These are phyloP conservation scores for Macquaria ambigua DNA, from an alignment of 2,113 vertebrate genomes.

Conservation along the genomic window DNA sequence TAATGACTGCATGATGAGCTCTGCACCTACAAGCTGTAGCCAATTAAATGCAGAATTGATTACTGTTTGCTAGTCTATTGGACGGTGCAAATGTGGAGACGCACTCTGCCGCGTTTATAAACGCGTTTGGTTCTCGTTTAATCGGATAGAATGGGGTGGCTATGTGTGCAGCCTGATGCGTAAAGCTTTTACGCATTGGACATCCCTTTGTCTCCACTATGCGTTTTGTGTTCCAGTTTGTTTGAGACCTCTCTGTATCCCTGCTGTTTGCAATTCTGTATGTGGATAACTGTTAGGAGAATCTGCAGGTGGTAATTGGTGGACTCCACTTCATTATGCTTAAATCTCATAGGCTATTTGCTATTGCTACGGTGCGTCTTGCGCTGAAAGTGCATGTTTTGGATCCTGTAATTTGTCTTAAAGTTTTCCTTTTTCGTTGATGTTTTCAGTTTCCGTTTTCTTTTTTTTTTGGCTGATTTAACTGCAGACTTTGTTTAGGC, in stretches of 20 bases:
- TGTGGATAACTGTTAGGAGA: slow-evolving; percentile 44
- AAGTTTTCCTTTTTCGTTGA: slow-evolving; percentile 57
- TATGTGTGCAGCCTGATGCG: slow-evolving; percentile 71
- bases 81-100: slow-evolving; percentile 52
- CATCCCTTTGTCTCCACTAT: slow-evolving; percentile 76
- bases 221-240: slow-evolving; percentile 66
- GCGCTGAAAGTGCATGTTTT: slow-evolving; percentile 58
- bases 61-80: slow-evolving; percentile 39
- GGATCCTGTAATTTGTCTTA: slow-evolving; percentile 44
- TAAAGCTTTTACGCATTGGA: slow-evolving; percentile 82
- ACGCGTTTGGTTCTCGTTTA: slow-evolving; percentile 43
- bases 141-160: slow-evolving; percentile 22
- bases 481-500: slow-evolving; percentile 47
- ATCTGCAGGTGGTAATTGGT: slow-evolving; percentile 77
- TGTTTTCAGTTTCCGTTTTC: background rate
- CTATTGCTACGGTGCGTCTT: slow-evolving; percentile 60
- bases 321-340: slow-evolving; percentile 56
- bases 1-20: slow-evolving; percentile 48
- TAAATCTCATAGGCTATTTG: slow-evolving; percentile 60
- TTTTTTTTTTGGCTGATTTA: slow-evolving; percentile 19
- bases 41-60: slow-evolving; percentile 72
- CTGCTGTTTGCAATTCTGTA: slow-evolving; percentile 41
- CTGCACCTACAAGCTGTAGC: slow-evolving; percentile 47
- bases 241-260: slow-evolving; percentile 58
- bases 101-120: slow-evolving; percentile 29